phyloP scores from a whole-genome alignment of 2,797 vertebrate genomes.

The Macroramphosus scolopax region DNA sequence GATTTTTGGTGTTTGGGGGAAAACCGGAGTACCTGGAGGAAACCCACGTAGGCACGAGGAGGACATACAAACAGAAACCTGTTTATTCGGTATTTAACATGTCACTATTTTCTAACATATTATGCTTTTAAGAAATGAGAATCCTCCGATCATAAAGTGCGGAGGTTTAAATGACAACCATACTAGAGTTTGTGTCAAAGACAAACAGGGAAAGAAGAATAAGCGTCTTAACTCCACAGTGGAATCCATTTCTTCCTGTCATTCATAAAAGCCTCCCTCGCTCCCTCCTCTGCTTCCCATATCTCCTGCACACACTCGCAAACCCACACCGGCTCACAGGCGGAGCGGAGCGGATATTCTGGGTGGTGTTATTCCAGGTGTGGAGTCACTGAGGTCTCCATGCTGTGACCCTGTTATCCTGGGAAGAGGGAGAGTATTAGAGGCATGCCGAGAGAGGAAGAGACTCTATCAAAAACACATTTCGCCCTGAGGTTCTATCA shows the following conservation, averaged over 20 bases:
- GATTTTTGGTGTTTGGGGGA: too few species aligned
- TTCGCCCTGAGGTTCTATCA: constrained; percentile 68
- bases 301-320: constrained; percentile 7
- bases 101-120: too few species aligned
- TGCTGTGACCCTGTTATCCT: constrained; percentile 79
- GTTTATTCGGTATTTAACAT: too few species aligned
- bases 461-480: constrained; percentile 78
- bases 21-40: too few species aligned
- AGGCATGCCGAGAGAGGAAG: constrained; percentile 75
- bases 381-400: constrained; percentile 76
- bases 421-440: constrained; percentile 76
- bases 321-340: constrained; percentile 35
- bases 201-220: constrained; percentile 44
- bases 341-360: constrained; percentile 69
- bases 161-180: too few species aligned
- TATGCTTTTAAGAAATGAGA: too few species aligned
- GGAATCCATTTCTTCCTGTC: constrained; percentile 52
- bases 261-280: constrained; percentile 74
- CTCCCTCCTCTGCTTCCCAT: constrained; percentile 23
- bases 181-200: constrained; percentile 64
- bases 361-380: constrained; percentile 81
- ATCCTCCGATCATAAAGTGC: too few species aligned
- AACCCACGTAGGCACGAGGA: too few species aligned
- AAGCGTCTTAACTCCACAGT: constrained; percentile 23
- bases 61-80: too few species aligned